A percentile compares a stretch with the other conserved stretches of the same genome.
phyloP scores from a whole-genome alignment of 2,888 invertebrate species.

The Campopleginae sp. region DNA sequence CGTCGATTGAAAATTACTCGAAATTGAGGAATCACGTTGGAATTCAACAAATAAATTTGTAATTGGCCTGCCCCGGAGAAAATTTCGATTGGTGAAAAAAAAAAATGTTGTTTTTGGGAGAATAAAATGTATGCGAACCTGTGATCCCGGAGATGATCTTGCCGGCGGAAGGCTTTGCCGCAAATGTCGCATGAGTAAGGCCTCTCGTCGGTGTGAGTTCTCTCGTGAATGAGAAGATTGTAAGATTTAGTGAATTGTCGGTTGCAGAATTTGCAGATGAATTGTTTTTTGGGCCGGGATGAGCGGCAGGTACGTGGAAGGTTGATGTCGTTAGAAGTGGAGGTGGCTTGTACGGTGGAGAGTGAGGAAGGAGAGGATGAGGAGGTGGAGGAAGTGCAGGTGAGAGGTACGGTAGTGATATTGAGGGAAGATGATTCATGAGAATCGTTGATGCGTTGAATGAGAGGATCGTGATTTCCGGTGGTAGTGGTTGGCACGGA shows the following conservation, averaged over 20 bases:
- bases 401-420: conserved; percentile 56
- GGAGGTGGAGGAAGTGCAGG: conserved; percentile 63
- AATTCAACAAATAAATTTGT: neutral
- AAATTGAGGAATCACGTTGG: neutral
- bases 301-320: conserved; percentile 79
- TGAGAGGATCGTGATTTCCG: conserved; percentile 75
- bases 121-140: conserved; percentile 87
- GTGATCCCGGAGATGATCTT: conserved; percentile 98
- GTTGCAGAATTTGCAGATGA: conserved; percentile 99
- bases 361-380: conserved; percentile 50
- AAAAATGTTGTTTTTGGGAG: conserved; percentile 3
- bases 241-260: conserved; percentile 99
- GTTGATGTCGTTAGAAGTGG: conserved; percentile 72
- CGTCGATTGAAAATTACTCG: neutral
- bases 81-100: neutral
- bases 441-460: conserved; percentile 79
- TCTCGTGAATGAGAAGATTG: conserved; percentile 99
- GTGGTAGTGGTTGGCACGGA: conserved; percentile 51
- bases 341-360: conserved; percentile 73
- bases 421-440: conserved; percentile 56
- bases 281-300: conserved; percentile 92
- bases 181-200: conserved; percentile 99
- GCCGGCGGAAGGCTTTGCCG: conserved; percentile 98
- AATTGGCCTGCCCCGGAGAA: neutral
- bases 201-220: conserved; percentile 98